Conservation (phyloP, 2,797 vertebrate species). For the Semotilus atromaculatus region DNA sequence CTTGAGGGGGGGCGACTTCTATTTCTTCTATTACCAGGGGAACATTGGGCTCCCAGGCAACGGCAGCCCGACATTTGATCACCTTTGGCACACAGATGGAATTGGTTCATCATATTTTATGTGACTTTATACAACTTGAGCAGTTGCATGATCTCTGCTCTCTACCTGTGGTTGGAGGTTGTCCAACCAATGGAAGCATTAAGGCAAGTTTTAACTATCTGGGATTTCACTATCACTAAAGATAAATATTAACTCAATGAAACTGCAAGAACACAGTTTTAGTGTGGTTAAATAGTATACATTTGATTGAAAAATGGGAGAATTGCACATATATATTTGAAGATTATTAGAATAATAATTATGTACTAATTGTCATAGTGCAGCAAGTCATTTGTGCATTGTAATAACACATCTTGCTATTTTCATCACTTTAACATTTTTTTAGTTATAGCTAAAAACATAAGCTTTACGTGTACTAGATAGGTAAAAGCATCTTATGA, state of each 20-base stretch:
- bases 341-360: not conserved
- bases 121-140: not conserved
- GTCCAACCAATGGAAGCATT: constrained; percentile 2
- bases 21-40: constrained; percentile 89
- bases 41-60: constrained; percentile 83
- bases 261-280: not conserved
- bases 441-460: too few species aligned
- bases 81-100: constrained; percentile 73
- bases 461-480: too few species aligned
- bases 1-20: constrained; percentile 87
- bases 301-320: not conserved
- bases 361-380: not conserved
- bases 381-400: not conserved
- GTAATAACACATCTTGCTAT: not conserved
- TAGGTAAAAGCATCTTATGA: not conserved
- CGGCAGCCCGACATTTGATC: constrained; percentile 90
- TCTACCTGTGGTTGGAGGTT: constrained; percentile 6
- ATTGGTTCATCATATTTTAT: not conserved
- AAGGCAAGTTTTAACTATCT: constrained; percentile 8
- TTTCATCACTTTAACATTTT: not conserved
- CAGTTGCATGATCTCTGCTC: constrained; percentile 7
- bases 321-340: too few species aligned
- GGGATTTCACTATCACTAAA: constrained; percentile 10
- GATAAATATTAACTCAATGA: constrained; percentile 5
- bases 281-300: not conserved